phyloP scores from a whole-genome alignment of 1,140 invertebrate species.

The Ptiloglossa arizonensis region DNA sequence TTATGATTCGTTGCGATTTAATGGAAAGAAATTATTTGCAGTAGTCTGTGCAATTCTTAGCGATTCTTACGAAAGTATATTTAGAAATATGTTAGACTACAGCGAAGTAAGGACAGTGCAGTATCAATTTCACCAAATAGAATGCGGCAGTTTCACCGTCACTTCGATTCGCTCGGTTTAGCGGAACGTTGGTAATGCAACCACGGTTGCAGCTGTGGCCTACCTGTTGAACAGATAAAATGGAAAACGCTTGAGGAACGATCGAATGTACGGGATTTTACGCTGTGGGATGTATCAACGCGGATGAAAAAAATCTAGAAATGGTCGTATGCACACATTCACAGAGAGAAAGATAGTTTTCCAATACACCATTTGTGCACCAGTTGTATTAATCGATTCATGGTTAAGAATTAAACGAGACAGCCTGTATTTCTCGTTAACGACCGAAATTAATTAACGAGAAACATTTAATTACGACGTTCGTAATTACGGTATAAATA shows the following conservation, averaged over 20 bases:
- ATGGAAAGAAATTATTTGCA: too few relatives aligned
- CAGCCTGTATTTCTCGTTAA: too few relatives aligned
- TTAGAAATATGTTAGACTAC: too few relatives aligned
- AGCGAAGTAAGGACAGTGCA: background rate
- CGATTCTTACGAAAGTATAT: too few relatives aligned
- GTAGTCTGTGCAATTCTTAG: too few relatives aligned
- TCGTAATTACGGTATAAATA: too few relatives aligned
- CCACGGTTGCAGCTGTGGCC: conserved; percentile 24
- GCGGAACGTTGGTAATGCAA: conserved; percentile 34
- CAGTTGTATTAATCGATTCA: background rate
- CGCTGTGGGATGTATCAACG: background rate
- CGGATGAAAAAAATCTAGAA: background rate
- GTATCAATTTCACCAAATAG: background rate
- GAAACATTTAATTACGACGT: too few relatives aligned
- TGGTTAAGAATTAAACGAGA: background rate
- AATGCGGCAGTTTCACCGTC: background rate
- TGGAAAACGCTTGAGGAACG: conserved; percentile 34
- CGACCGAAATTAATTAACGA: too few relatives aligned
- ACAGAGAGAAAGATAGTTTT: background rate
- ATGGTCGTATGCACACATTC: background rate
- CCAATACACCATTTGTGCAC: background rate
- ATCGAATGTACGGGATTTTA: conserved; percentile 27
- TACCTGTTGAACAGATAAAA: conserved; percentile 63
- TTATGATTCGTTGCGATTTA: too few relatives aligned
- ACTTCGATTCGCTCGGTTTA: conserved; percentile 25